Conservation (phyloP, 2,797 vertebrate genomes). For the Enteromius mattozi region DNA sequence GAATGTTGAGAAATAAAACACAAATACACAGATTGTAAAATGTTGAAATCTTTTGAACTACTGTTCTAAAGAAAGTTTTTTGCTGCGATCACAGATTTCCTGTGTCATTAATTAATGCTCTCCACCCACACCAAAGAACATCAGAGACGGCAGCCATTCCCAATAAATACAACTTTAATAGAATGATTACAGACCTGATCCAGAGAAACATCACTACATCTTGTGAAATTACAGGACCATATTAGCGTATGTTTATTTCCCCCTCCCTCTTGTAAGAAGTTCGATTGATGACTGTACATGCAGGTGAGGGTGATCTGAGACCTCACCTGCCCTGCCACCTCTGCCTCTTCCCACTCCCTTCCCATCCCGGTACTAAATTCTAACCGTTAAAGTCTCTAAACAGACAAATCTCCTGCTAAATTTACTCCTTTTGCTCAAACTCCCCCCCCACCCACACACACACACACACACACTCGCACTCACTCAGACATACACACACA, state of each 20-base stretch:
- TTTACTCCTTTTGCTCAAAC: conserved; percentile 11
- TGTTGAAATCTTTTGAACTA: background rate
- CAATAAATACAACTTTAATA: conserved; percentile 87
- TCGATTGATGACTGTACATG: conserved; percentile 71
- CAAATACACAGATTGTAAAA: background rate
- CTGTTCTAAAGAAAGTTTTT: background rate
- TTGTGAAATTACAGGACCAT: conserved; percentile 81
- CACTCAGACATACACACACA: background rate
- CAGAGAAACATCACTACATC: conserved; percentile 83
- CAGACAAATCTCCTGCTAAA: conserved; percentile 10
- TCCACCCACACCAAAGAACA: background rate
- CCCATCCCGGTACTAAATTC: background rate
- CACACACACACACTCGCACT: background rate
- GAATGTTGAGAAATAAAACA: background rate
- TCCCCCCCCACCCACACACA: background rate
- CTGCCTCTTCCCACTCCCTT: conserved; percentile 21
- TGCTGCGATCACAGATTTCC: conserved; percentile 2
- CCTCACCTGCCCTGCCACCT: conserved; percentile 60
- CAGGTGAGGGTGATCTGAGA: conserved; percentile 68
- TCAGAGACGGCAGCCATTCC: conserved; percentile 54
- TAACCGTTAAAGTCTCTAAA: conserved; percentile 41
- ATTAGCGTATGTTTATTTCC: conserved; percentile 39
- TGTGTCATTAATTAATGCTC: background rate
- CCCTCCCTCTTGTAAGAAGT: conserved; percentile 47
- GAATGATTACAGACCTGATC: conserved; percentile 81